Base-by-base conservation (phyloP, 2,113 vertebrate species). In the Rynchops niger region DNA sequence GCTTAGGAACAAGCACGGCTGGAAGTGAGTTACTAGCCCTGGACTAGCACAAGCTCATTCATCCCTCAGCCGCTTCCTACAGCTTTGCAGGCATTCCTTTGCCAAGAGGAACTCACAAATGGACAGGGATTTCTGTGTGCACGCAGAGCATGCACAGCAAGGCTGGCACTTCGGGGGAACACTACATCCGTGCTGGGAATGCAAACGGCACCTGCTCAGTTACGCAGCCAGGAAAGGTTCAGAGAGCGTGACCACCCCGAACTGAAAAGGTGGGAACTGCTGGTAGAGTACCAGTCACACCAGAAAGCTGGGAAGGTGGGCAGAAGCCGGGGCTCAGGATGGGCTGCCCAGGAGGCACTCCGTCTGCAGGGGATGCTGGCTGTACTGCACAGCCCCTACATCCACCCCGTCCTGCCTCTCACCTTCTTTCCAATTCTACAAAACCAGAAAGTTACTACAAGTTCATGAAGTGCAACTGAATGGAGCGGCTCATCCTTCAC, bases 191-290 rank as follows among this genome's bases (percentile, higher is more conserved):
- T 63, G 58, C 9, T 40, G 82, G 38, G 26, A 78, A 78, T 29
- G 21, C 65, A 55, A 50, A 34, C 2, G 11, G 66, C 29, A 47
- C 34, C 61, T 36, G 25, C 45, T 65, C 11, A 30, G 47, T 43
- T 55, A 14, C 5, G 26, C 17, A 90, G 61, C 15, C 79, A 79
- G 66, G 85, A 79, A 85, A 79, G 52, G 36, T 21, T 88, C n/a
- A 59, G 40, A 82, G 52, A 2, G 22, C 2, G 1, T 0, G 19
- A 30, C 19, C 73, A 53, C 6, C 19, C 78, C 1, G 0, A 47
- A 14, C 38, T 16, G 42, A 38, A 58, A 32, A 63, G 50, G 36
- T 56, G 72, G 10, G 34, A 74, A 15, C 27, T 70, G 40, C 85
- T 45, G 63, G 36, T 15, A 40, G 40, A 72, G 26, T 19, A 66